Evolutionary conservation across 2,797 vertebrate species (phyloP).

Genomic region (Fratercula arctica): DNA sequence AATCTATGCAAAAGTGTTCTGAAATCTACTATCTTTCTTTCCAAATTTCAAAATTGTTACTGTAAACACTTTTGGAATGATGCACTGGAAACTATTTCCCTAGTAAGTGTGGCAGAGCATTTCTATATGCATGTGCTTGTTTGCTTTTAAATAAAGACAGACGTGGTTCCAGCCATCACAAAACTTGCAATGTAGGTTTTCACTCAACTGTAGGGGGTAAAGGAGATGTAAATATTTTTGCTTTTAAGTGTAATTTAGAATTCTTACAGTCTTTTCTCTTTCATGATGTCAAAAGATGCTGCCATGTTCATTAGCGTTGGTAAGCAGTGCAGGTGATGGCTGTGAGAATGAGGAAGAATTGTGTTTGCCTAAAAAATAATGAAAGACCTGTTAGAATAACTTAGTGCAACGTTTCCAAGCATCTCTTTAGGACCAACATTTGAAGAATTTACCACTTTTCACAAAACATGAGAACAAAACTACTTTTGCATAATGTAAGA

Average conservation of each 20-base stretch:
- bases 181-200: background rate
- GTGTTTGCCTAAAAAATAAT: slow-evolving; percentile 87
- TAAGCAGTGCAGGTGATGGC: slow-evolving; percentile 96
- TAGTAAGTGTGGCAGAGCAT: background rate
- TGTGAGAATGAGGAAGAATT: slow-evolving; percentile 97
- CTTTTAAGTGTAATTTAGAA: background rate
- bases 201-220: background rate
- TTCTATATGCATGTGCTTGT: rapidly evolving
- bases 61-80: background rate
- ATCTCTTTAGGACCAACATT: background rate
- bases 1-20: background rate
- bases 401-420: background rate
- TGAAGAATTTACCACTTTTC: background rate
- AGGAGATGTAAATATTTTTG: background rate
- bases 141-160: background rate
- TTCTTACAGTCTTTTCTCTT: slow-evolving; percentile 85
- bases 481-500: background rate
- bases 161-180: background rate
- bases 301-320: slow-evolving; percentile 98
- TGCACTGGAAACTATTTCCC: background rate
- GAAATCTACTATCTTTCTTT: background rate
- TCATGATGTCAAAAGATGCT: slow-evolving; percentile 94
- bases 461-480: background rate
- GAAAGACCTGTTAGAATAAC: background rate
- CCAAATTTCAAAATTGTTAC: background rate